Conservation (phyloP, 2,113 vertebrate species). For the Montifringilla adamsi region DNA sequence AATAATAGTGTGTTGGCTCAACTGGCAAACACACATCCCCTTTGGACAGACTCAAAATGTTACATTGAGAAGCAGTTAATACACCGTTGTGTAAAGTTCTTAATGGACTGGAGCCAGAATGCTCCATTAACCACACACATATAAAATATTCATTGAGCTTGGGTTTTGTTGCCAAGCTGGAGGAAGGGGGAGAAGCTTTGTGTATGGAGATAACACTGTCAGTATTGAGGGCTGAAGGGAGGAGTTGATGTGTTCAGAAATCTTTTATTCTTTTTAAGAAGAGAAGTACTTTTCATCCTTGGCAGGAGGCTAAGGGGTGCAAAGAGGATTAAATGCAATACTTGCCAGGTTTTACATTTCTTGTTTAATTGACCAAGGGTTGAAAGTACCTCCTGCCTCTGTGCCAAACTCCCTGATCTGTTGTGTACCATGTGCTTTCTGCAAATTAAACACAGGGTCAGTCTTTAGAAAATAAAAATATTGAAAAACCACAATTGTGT, state of each 20-base stretch:
- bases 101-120: slow-evolving; percentile 69
- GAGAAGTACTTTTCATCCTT: slow-evolving; percentile 47
- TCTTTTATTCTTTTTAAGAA: slow-evolving; percentile 15
- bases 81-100: slow-evolving; percentile 71
- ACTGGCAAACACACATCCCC: slow-evolving; percentile 52
- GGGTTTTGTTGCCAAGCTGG: slow-evolving; percentile 68
- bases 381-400: slow-evolving; percentile 19
- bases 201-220: slow-evolving; percentile 26
- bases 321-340: slow-evolving; percentile 65
- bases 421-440: neutral
- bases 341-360: slow-evolving; percentile 58
- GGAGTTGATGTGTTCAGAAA: neutral
- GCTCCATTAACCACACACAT: slow-evolving; percentile 71
- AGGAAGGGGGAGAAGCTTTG: slow-evolving; percentile 24
- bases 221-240: slow-evolving; percentile 8
- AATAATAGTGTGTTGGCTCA: slow-evolving; percentile 42
- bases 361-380: slow-evolving; percentile 51
- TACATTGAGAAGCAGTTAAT: slow-evolving; percentile 66
- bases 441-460: slow-evolving; percentile 17
- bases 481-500: neutral
- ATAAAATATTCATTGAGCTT: slow-evolving; percentile 72
- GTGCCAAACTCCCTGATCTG: slow-evolving; percentile 7
- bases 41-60: slow-evolving; percentile 64
- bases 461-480: slow-evolving; percentile 35
- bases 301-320: neutral